Evolutionary conservation across 2,888 invertebrate genomes (phyloP).

Genomic region (Andrena chrysosceles): DNA sequence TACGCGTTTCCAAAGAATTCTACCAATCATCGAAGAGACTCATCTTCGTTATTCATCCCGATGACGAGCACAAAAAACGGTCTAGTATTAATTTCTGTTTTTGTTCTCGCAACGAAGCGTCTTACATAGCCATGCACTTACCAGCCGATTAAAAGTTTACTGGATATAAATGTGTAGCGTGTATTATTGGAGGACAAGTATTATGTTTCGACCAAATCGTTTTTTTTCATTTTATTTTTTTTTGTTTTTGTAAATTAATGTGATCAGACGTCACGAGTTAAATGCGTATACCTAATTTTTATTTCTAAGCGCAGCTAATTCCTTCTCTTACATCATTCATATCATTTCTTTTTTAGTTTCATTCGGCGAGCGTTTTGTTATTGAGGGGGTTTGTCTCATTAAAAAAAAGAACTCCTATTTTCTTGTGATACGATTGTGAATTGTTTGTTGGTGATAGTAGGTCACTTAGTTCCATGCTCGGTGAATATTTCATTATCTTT

Average conservation of each 20-base stretch:
- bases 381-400: neutral
- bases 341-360: conserved; percentile 1
- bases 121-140: conserved; percentile 11
- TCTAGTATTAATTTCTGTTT: conserved; percentile 29
- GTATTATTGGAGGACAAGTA: conserved; percentile 25
- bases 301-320: conserved; percentile 7
- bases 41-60: conserved; percentile 27
- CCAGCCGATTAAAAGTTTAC: conserved; percentile 1
- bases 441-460: conserved; percentile 17
- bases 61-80: conserved; percentile 36
- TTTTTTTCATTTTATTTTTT: neutral
- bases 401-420: neutral
- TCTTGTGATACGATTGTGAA: conserved; percentile 31
- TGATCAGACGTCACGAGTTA: conserved; percentile 23
- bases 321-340: conserved; percentile 9
- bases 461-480: conserved; percentile 39
- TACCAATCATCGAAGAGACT: conserved; percentile 35
- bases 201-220: conserved; percentile 35
- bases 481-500: conserved; percentile 35
- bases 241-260: conserved; percentile 23
- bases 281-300: conserved; percentile 6
- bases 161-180: neutral
- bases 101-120: conserved; percentile 11
- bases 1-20: conserved; percentile 34
- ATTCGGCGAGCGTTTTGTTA: neutral